Evolutionary conservation across 2,888 invertebrate species (phyloP).

Genomic region (Sesia bembeciformis): DNA sequence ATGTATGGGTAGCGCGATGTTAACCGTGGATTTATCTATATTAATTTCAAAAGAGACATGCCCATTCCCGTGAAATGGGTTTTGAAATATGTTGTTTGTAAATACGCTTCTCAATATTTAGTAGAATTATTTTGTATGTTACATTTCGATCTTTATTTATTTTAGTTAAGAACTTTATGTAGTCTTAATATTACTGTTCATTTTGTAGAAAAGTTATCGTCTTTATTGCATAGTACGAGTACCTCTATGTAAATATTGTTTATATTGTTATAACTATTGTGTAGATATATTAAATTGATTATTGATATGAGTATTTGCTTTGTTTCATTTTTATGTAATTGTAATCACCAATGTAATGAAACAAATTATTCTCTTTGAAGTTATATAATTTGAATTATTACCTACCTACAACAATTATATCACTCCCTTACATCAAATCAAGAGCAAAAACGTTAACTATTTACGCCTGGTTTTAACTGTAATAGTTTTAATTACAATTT

Average conservation of each 20-base stretch:
- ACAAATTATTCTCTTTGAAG: neutral
- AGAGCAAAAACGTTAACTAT: no score
- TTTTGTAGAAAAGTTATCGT: slow-evolving; percentile 30
- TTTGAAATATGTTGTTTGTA: slow-evolving; percentile 7
- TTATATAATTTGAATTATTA: no score
- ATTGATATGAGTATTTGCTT: slow-evolving; percentile 18
- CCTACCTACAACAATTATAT: no score
- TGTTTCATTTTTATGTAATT: slow-evolving; percentile 1
- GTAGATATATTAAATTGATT: slow-evolving; percentile 45
- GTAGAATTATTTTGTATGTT: slow-evolving; percentile 2
- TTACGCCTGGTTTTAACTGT: no score
- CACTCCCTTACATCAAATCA: no score
- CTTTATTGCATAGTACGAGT: neutral
- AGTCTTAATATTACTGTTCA: slow-evolving; percentile 35
- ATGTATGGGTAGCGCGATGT: no score
- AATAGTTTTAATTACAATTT: no score
- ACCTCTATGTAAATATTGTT: slow-evolving; percentile 56
- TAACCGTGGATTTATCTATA: no score
- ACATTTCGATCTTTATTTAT: slow-evolving; percentile 43
- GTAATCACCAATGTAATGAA: neutral
- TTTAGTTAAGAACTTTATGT: slow-evolving; percentile 33
- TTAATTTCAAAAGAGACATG: no score
- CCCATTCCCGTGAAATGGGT: no score
- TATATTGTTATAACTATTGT: slow-evolving; percentile 45
- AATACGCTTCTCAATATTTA: slow-evolving; percentile 10